Conservation (phyloP, 2,113 vertebrate species). For the Tylochromis polylepis region DNA sequence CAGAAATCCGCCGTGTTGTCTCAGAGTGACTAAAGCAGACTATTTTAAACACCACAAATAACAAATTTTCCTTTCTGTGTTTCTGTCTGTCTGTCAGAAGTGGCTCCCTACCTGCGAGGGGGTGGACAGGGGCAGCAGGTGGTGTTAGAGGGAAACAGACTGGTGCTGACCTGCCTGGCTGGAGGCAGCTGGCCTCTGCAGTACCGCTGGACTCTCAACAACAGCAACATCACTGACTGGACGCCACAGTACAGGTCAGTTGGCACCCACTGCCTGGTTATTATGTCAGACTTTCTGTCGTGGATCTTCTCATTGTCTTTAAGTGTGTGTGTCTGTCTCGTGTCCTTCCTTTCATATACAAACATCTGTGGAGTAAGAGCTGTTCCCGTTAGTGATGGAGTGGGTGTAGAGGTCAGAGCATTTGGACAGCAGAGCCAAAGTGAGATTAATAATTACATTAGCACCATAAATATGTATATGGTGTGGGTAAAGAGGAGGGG, state of each 20-base stretch:
- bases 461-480: slow-evolving; percentile 53
- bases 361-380: neutral
- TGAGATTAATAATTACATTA: slow-evolving; percentile 57
- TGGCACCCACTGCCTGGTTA: neutral
- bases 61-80: neutral
- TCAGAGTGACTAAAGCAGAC: neutral
- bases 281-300: neutral
- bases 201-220: slow-evolving; percentile 86
- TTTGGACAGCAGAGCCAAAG: slow-evolving; percentile 35
- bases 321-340: neutral
- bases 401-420: slow-evolving; percentile 33
- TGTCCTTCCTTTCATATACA: neutral
- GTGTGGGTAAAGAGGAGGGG: slow-evolving; percentile 2
- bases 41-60: neutral
- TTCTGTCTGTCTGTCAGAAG: slow-evolving; percentile 66
- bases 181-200: slow-evolving; percentile 97
- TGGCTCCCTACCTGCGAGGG: slow-evolving; percentile 62
- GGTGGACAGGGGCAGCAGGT: slow-evolving; percentile 42
- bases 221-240: slow-evolving; percentile 82
- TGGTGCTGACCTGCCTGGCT: slow-evolving; percentile 90
- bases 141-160: slow-evolving; percentile 86
- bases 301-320: neutral
- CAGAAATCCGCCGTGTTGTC: neutral
- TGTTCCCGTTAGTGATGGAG: neutral
- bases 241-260: slow-evolving; percentile 87